A percentile compares a stretch with the other conserved stretches of the same genome.
phyloP scores from a whole-genome alignment of 2,797 vertebrate genomes.

The Tauraco hartlaubi region DNA sequence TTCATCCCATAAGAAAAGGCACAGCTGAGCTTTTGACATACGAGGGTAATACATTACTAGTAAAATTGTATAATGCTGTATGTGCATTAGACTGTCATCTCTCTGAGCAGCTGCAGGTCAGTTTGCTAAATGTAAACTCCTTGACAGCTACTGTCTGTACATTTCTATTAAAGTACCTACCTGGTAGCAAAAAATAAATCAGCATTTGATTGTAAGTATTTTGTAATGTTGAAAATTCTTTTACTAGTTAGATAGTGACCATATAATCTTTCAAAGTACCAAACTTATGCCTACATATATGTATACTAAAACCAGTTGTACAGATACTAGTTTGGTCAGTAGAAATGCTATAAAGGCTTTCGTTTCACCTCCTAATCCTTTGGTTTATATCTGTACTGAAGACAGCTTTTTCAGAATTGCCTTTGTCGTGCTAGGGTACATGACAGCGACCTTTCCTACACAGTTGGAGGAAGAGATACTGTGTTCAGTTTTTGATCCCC shows the following conservation, averaged over 20 bases:
- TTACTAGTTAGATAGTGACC: background rate
- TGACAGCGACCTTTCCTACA: background rate
- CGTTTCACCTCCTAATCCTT: background rate
- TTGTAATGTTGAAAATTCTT: background rate
- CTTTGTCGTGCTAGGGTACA: background rate
- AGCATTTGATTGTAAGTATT: background rate
- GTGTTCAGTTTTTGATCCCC: background rate
- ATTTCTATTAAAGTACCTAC: background rate
- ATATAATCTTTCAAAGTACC: background rate
- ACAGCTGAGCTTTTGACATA: background rate
- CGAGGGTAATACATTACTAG: background rate
- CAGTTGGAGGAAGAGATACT: background rate
- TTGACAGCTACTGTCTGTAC: background rate
- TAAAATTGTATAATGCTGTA: fast-evolving
- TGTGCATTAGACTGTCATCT: background rate
- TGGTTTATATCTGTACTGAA: background rate
- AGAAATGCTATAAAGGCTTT: background rate
- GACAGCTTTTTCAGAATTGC: background rate
- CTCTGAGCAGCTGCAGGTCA: background rate
- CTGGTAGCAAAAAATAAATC: background rate
- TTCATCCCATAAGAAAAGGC: background rate
- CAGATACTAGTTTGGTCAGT: background rate
- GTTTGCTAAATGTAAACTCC: background rate
- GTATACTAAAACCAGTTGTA: background rate
- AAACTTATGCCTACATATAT: too few relatives aligned